Conservation (phyloP, 1,140 invertebrate species). For the Zaprionus lachaisei region DNA sequence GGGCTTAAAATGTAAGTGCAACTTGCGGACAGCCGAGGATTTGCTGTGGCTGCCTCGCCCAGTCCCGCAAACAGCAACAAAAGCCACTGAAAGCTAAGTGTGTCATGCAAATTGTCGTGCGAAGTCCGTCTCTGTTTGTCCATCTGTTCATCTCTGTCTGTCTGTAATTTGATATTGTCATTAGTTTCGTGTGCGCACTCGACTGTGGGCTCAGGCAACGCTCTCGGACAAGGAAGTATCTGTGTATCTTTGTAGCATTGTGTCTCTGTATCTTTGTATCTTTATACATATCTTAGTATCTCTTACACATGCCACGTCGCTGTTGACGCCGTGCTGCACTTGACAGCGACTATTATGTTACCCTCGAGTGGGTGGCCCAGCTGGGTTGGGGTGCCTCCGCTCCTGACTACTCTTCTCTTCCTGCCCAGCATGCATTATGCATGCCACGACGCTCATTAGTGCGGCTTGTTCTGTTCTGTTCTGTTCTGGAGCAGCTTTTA, state of each 20-base stretch:
- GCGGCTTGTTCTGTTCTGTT: slow-evolving; percentile 76
- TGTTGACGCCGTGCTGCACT: slow-evolving; percentile 61
- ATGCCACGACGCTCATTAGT: slow-evolving; percentile 78
- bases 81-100: slow-evolving; percentile 50
- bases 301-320: slow-evolving; percentile 54
- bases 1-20: slow-evolving; percentile 46
- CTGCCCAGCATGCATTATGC: slow-evolving; percentile 67
- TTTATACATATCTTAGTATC: slow-evolving; percentile 37
- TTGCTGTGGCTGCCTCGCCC: slow-evolving; percentile 34
- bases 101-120: slow-evolving; percentile 72
- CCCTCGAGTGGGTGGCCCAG: slow-evolving; percentile 47
- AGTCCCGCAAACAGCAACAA: neutral
- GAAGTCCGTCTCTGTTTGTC: slow-evolving; percentile 27
- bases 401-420: neutral
- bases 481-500: slow-evolving; percentile 61
- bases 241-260: slow-evolving; percentile 42
- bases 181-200: slow-evolving; percentile 77
- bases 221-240: slow-evolving; percentile 75
- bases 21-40: slow-evolving; percentile 67
- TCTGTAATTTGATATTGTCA: slow-evolving; percentile 78
- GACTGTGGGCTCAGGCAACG: slow-evolving; percentile 56
- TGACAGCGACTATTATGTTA: slow-evolving; percentile 78
- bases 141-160: slow-evolving; percentile 4
- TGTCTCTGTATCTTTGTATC: neutral
- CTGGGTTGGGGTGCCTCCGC: neutral